Conservation (phyloP, 1,140 invertebrate genomes). For the Nephila pilipes region DNA sequence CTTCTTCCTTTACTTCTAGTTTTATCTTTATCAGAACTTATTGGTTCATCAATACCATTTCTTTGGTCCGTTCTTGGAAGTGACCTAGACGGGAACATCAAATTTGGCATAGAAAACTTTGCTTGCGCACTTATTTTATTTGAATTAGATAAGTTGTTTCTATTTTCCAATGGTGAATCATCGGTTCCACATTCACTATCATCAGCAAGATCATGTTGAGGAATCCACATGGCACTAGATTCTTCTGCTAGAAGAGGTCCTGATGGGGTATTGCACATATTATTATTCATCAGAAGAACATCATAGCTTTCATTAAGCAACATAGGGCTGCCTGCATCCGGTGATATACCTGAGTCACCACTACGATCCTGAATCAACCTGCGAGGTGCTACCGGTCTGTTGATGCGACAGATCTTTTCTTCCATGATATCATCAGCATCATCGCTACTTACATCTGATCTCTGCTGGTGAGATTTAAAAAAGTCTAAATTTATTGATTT, state of each 20-base stretch:
- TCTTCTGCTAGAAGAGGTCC: slow-evolving; percentile 17
- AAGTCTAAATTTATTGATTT: slow-evolving; percentile 84
- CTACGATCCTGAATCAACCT: slow-evolving; percentile 84
- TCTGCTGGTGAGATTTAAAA: slow-evolving; percentile 72
- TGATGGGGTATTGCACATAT: neutral
- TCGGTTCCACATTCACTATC: slow-evolving; percentile 67
- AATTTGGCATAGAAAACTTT: slow-evolving; percentile 71
- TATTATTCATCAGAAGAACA: slow-evolving; percentile 39
- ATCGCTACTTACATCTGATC: slow-evolving; percentile 79
- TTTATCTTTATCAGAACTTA: slow-evolving; percentile 58
- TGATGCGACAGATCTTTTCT: slow-evolving; percentile 83
- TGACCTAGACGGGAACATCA: slow-evolving; percentile 68
- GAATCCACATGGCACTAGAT: slow-evolving; percentile 43
- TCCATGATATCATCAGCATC: slow-evolving; percentile 81
- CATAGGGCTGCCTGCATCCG: slow-evolving; percentile 85
- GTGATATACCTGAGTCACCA: slow-evolving; percentile 90
- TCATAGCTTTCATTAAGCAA: slow-evolving; percentile 70
- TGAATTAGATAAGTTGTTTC: neutral
- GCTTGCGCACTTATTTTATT: slow-evolving; percentile 39
- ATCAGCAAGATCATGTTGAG: slow-evolving; percentile 73
- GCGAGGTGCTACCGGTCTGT: slow-evolving; percentile 83
- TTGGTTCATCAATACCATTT: slow-evolving; percentile 46
- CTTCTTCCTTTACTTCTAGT: slow-evolving; percentile 37
- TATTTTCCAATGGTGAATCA: slow-evolving; percentile 27
- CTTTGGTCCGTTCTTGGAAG: slow-evolving; percentile 49